A percentile compares a stretch with the other conserved stretches of the same genome.
phyloP scores from a whole-genome alignment of 1,140 invertebrate genomes.

The Yoshiicerus persimilis region DNA sequence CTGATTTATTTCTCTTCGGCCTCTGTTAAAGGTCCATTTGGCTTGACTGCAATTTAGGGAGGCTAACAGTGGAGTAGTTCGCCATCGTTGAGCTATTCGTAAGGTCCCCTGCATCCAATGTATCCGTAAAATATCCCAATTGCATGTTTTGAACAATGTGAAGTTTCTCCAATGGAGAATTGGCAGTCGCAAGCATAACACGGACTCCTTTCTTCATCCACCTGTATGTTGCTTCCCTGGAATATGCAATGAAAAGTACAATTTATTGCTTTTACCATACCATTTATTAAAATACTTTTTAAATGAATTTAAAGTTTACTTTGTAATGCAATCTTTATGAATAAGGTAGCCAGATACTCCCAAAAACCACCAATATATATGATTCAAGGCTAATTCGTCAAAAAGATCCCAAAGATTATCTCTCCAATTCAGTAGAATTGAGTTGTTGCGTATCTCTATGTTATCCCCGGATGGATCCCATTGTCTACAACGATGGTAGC shows the following conservation, averaged over 20 bases:
- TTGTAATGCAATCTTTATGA: conserved; percentile 68
- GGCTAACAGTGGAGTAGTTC: neutral
- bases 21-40: neutral
- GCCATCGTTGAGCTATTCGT: neutral
- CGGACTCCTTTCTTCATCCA: conserved; percentile 38
- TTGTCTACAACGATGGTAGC: conserved; percentile 38
- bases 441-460: conserved; percentile 52
- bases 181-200: conserved; percentile 38
- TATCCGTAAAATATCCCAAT: conserved; percentile 45
- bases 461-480: conserved; percentile 53
- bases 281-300: no score
- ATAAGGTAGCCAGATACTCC: conserved; percentile 66
- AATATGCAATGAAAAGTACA: neutral
- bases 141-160: conserved; percentile 36
- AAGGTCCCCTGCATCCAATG: conserved; percentile 33
- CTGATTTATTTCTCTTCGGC: no score
- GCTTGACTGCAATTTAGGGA: neutral
- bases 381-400: conserved; percentile 61
- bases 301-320: conserved; percentile 57
- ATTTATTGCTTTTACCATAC: no score
- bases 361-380: conserved; percentile 59
- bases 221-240: conserved; percentile 30
- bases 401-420: conserved; percentile 58
- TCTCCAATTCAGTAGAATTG: conserved; percentile 56
- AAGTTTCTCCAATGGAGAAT: conserved; percentile 44